A percentile compares a stretch with the other conserved stretches of the same genome.
phyloP scores from a whole-genome alignment of 2,888 invertebrate genomes.

The Polyommatus iphigenia region DNA sequence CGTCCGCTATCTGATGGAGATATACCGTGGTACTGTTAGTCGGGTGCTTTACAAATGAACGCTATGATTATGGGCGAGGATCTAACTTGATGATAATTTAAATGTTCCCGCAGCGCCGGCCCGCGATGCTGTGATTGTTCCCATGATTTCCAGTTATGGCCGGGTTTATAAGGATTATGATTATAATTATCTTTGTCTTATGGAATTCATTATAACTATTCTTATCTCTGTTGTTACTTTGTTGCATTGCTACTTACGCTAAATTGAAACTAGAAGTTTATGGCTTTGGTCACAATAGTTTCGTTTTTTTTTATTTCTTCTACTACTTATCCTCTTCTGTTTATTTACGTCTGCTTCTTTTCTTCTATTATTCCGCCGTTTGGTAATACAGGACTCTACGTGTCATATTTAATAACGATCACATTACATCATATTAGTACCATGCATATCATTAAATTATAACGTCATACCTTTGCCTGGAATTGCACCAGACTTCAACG shows the following conservation, averaged over 20 bases:
- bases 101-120: constrained; percentile 67
- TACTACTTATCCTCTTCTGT: no score
- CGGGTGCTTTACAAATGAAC: constrained; percentile 75
- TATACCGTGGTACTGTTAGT: constrained; percentile 73
- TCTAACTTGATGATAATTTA: constrained; percentile 76
- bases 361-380: neutral
- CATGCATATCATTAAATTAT: constrained; percentile 2
- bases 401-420: neutral
- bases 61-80: constrained; percentile 76
- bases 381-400: neutral
- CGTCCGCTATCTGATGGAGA: constrained; percentile 74
- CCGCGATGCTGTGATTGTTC: constrained; percentile 66
- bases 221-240: neutral
- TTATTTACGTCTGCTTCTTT: neutral
- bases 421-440: neutral
- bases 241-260: neutral
- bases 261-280: neutral
- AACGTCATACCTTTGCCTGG: neutral
- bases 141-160: constrained; percentile 56
- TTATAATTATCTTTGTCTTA: constrained; percentile 16
- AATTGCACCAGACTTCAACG: constrained; percentile 11
- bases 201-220: constrained; percentile 18
- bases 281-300: no score
- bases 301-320: no score
- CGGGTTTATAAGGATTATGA: constrained; percentile 23